Base-by-base conservation (phyloP, 2,888 invertebrate species). In the Physocephala rufipes region DNA sequence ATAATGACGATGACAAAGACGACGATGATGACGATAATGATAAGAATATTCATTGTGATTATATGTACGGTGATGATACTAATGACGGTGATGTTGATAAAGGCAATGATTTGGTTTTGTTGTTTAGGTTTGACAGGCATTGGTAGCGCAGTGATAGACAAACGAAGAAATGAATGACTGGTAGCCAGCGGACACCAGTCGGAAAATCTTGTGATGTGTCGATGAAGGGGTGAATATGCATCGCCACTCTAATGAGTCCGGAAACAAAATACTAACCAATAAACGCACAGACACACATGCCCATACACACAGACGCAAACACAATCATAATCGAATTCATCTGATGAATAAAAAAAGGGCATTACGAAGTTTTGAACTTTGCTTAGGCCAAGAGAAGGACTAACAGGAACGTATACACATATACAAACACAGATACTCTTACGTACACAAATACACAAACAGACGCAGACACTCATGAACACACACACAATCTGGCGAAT, bases 301-400 rank as follows among this genome's bases (percentile, higher is more conserved):
- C 49, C 30, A n/a, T 7, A 51, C 24, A 15, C 49, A 30, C 24
- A 15, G 13, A 58, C 55, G 12, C 36, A 36, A 30, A 19, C 53
- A 36, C 13, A 16, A 19, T 30, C n/a, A 21, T 30, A 51, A 16
- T 2, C 21, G 12, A 19, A 53, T 12, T 12, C 26, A 28, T 58
- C 15, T 24, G 58, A 21, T 47, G 24, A 45, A 19, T 47, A 1
- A 24, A 21, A 49, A 55, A 43, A 47, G n/a, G n/a, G 68, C 61
- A 68, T 68, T 61, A 62, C 19, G 26, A 51, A 62, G 43, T 24
- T 36, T 26, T 62, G 51, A 62, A 68, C 62, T 68, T 68, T 68
- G 68, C 21, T 68, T 47, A 58, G 61, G 61, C 59, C 68, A 68
- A n/a, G n/a, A n/a, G n/a, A n/a, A n/a, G n/a, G n/a, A n/a, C n/a